A percentile compares a stretch with the other conserved stretches of the same genome.
phyloP scores from a whole-genome alignment of 1,140 invertebrate genomes.

The Chironomus striatipennis region DNA sequence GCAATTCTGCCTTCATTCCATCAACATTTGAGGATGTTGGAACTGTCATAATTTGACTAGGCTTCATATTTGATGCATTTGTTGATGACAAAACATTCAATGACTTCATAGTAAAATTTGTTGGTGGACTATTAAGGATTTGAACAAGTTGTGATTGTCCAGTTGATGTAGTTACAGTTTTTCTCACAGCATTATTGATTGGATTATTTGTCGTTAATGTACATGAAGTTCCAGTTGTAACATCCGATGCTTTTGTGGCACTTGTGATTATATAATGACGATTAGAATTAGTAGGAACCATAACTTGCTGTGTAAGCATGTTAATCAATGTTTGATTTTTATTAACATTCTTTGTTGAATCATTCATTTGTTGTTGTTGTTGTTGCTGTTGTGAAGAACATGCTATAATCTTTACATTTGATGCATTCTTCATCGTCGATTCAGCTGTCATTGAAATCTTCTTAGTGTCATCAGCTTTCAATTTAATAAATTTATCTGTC shows the following conservation, averaged over 20 bases:
- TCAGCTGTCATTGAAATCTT: background rate
- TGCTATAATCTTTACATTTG: background rate
- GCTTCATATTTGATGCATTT: background rate
- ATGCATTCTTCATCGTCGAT: background rate
- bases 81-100: background rate
- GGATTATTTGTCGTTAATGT: background rate
- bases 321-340: conserved; percentile 17
- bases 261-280: conserved; percentile 17
- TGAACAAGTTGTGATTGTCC: conserved; percentile 8
- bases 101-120: conserved; percentile 5
- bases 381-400: background rate
- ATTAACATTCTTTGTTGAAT: background rate
- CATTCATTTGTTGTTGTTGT: background rate
- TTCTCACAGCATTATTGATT: background rate
- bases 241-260: background rate
- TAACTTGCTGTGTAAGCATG: conserved; percentile 3
- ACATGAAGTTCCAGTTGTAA: background rate
- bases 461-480: background rate
- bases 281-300: background rate
- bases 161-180: background rate
- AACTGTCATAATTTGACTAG: background rate
- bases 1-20: background rate
- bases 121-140: conserved; percentile 18
- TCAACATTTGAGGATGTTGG: background rate
- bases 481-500: background rate